Percentiles rank a stretch among this genome's conserved stretches.
Conservation (phyloP, 2,797 vertebrate species). For the Tokudaia tokunoshimensis region DNA sequence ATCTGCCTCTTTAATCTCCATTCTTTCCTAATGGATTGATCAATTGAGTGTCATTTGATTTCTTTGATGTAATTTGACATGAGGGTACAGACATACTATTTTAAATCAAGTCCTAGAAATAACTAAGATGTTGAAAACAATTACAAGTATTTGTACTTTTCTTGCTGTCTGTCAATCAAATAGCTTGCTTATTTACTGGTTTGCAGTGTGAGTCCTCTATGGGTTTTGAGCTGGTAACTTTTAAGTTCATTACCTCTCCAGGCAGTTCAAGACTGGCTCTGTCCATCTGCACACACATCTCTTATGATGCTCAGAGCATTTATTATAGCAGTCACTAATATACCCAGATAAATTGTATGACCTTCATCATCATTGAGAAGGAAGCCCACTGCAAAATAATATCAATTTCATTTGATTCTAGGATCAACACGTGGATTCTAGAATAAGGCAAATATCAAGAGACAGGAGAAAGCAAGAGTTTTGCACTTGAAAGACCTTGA, state of each 20-base stretch:
- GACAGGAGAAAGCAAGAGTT: background rate
- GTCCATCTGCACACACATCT: background rate
- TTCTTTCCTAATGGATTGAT: background rate
- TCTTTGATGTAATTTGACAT: conserved; percentile 27
- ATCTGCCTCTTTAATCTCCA: too few relatives aligned
- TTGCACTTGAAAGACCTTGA: background rate
- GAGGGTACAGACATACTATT: background rate
- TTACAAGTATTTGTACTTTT: conserved; percentile 44
- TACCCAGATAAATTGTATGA: background rate
- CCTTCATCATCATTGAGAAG: background rate
- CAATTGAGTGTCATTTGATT: conserved; percentile 16
- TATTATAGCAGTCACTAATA: conserved; percentile 2
- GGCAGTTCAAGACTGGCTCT: conserved; percentile 15
- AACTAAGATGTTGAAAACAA: conserved; percentile 46
- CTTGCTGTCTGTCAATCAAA: background rate
- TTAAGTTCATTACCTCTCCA: background rate
- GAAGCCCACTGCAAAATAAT: conserved; percentile 6
- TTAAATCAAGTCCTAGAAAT: conserved; percentile 59
- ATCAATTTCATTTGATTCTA: background rate
- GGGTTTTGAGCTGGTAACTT: conserved; percentile 49
- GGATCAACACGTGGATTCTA: background rate
- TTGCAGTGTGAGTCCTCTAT: background rate
- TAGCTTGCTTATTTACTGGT: conserved; percentile 33
- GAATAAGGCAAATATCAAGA: background rate
- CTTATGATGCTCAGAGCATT: background rate